Base-by-base conservation (phyloP, 2,888 invertebrate genomes). In the Andrena chrysosceles region DNA sequence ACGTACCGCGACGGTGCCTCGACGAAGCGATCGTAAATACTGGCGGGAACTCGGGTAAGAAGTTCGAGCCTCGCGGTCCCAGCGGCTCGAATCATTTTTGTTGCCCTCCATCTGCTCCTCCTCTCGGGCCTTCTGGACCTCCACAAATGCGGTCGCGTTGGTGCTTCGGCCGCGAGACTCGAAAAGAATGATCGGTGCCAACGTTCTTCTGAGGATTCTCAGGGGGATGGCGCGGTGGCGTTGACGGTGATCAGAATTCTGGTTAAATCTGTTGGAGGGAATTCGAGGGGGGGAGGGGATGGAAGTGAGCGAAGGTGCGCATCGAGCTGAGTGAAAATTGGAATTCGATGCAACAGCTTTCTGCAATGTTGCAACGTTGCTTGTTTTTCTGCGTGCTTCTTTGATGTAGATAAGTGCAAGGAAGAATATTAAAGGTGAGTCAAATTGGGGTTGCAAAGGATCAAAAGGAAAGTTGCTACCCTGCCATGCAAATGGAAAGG, bases 1-100 rank as follows among this genome's bases (percentile, higher is more conserved):
- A 80, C 68, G 81, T 74, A 75, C 48, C 69, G 62, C 75, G 78
- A 86, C 78, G 74, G 81, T 82, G 73, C 48, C 81, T 78, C 83
- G 81, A 62, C 79, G 81, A 73, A 78, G 69, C 75, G 85, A 83
- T 90, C 88, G 89, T 90, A 90, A 90, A 90, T 90, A 89, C 81
- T 77, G 75, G 68, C 81, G 87, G 78, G 84, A 87, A 87, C 85
- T 87, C 85, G 81, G 68, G 84, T 85, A 88, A 90, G 86, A 90
- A 90, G 83, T 80, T 74, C 82, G 79, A 87, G 88, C 69, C 77
- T 87, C 60, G 84, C 84, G 86, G 83, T 86, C 81, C 84, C 85
- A 85, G 78, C 78, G 69, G 83, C 81, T 74, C 80, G 85, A 81
- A 83, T 86, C 87, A 89, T 90, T 90, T 90, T 89, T 89, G 86